phyloP scores from a whole-genome alignment of 2,797 vertebrate species.

The Hephaestus fuliginosus region DNA sequence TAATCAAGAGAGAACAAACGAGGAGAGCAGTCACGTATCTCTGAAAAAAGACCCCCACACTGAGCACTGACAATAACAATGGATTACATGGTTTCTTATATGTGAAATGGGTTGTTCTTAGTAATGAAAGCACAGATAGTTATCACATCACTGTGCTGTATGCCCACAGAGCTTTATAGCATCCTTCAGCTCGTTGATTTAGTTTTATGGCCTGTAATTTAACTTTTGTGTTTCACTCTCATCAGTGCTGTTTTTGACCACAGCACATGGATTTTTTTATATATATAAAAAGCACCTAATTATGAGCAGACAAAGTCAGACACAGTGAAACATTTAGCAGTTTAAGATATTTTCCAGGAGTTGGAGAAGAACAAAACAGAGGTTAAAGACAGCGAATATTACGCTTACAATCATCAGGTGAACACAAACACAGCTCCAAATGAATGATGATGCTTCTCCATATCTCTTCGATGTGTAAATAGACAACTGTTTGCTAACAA shows the following conservation, averaged over 20 bases:
- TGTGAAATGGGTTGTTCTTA: background rate
- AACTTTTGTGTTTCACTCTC: background rate
- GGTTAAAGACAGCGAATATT: too few species aligned
- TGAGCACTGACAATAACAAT: background rate
- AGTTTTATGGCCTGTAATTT: background rate
- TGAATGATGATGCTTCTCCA: too few species aligned
- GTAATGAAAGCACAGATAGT: background rate
- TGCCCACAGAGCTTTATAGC: background rate
- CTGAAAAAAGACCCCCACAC: background rate
- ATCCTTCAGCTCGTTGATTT: background rate
- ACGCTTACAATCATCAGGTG: background rate
- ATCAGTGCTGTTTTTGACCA: background rate
- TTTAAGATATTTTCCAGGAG: background rate
- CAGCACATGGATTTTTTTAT: background rate
- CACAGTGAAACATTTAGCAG: background rate
- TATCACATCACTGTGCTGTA: background rate
- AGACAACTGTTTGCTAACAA: background rate
- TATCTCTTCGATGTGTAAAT: background rate
- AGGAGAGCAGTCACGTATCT: background rate
- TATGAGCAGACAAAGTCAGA: background rate
- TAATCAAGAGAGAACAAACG: background rate
- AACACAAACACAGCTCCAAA: background rate
- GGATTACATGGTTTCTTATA: background rate
- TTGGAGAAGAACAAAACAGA: background rate
- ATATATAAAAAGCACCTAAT: background rate